Conservation (phyloP, 2,888 invertebrate genomes). For the Germaria angustata region DNA sequence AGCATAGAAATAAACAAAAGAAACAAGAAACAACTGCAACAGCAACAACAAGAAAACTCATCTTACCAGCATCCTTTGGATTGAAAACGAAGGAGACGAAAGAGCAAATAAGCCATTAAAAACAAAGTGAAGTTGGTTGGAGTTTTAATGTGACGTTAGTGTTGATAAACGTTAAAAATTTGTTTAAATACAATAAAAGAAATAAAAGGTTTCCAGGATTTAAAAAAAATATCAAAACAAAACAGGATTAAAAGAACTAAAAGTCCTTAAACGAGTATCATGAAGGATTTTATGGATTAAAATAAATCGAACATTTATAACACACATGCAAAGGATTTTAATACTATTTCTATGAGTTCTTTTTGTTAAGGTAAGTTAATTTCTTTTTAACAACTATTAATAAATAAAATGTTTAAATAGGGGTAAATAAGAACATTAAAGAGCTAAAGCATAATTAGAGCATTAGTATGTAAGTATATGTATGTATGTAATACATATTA, state of each 20-base stretch:
- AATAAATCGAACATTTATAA: not conserved
- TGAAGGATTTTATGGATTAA: constrained; percentile 16
- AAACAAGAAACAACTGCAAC: not conserved
- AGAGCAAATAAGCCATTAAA: constrained; percentile 7
- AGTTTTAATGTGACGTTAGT: constrained; percentile 43
- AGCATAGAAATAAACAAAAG: not conserved
- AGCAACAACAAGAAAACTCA: constrained; percentile 14
- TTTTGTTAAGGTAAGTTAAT: constrained; percentile 24
- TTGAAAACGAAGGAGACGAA: not conserved
- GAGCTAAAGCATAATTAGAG: no score
- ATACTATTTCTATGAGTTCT: not conserved
- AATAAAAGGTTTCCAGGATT: constrained; percentile 24
- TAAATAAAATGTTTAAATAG: no score
- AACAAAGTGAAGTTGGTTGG: constrained; percentile 57
- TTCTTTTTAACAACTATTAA: no score
- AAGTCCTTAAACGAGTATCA: not conserved
- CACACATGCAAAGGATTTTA: not conserved
- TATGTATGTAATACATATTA: no score
- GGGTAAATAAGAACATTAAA: no score
- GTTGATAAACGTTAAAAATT: constrained; percentile 55
- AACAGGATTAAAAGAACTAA: not conserved
- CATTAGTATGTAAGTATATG: no score
- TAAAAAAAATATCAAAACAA: not conserved
- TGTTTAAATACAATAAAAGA: not conserved
- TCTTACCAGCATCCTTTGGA: constrained; percentile 59